Conservation (phyloP, 2,113 vertebrate species). For the Myotis davidii region DNA sequence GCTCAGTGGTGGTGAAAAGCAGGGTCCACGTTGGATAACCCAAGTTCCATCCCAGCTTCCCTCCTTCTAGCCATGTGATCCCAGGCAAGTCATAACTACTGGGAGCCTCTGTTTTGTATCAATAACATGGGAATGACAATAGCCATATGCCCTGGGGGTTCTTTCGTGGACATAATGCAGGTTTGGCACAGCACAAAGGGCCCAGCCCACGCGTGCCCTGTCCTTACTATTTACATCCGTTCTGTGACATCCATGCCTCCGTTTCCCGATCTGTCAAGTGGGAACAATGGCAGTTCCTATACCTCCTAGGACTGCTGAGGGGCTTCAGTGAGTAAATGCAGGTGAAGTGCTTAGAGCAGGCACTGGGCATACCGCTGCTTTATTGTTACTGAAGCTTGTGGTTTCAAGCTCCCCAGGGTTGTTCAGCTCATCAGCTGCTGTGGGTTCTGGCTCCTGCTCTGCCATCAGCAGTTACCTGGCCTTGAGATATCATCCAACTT, state of each 20-base stretch:
- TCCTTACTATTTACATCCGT: too few species aligned
- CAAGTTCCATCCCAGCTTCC: not conserved
- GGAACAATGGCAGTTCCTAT: not conserved
- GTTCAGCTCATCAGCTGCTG: not conserved
- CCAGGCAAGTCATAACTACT: not conserved
- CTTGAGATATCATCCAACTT: not conserved
- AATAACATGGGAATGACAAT: not conserved
- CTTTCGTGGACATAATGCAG: not conserved
- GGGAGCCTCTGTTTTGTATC: conserved; percentile 14
- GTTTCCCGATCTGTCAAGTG: not conserved
- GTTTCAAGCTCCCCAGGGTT: not conserved
- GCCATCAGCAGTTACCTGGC: not conserved
- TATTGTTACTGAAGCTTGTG: not conserved
- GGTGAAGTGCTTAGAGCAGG: not conserved
- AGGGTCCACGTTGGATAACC: not conserved
- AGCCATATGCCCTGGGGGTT: not conserved
- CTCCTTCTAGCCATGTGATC: not conserved
- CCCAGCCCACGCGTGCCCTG: not conserved
- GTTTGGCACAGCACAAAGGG: not conserved
- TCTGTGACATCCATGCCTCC: not conserved
- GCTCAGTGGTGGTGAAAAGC: not conserved
- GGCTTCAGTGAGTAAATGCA: rapidly evolving
- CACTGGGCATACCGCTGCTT: rapidly evolving
- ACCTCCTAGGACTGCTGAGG: not conserved
- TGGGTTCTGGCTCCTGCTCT: not conserved